Evolutionary conservation across 2,797 vertebrate genomes (phyloP), one percentile per base, ranked within the genome.

Genomic region (Hyperoplus lanceolatus): DNA sequence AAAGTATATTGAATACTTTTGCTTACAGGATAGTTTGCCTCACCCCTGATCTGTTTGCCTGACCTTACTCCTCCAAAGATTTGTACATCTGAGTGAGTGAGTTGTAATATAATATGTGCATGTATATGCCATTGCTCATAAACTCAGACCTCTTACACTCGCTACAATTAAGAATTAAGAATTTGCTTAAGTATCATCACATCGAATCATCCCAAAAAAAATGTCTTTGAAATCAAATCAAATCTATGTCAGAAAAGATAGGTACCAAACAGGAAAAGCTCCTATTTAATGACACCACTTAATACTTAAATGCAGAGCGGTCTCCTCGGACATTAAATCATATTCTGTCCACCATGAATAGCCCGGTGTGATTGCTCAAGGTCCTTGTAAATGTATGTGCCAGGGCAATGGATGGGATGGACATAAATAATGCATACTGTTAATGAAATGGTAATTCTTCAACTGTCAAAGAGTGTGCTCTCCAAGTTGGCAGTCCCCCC

Each of bases 391-490:
- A 77, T 80, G 65, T 11, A 55, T 69, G 70, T 70, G 70, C 45
- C 71, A 55, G 64, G 48, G 72, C 51, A 81, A 81, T 71, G 49
- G 80, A 89, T 74, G 79, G 53, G 16, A 51, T 57, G 4, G 7
- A 50, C 29, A 82, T 90, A 54, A 82, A 88, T 85, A 79, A 84
- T 92, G 70, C 78, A 90, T 55, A 55, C 4, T 83, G 73, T 85
- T 88, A 80, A 89, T 85, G 62, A 90, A 90, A 85, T 68, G 72
- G 54, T 79, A 60, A 82, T 86, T 81, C 62, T 68, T 83, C 42
- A 62, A 39, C 58, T 81, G 73, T 60, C 77, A 77, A 49, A 72
- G 43, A 64, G 56, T 36, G 18, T 45, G 45, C 81, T 36, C 70
- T 12, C 65, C 8, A 12, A 6, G 36, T 54, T 51, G 51, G 50